Evolutionary conservation across 2,797 vertebrate genomes (phyloP), one percentile per base, ranked within the genome.

Genomic region (Cyprinella venusta): DNA sequence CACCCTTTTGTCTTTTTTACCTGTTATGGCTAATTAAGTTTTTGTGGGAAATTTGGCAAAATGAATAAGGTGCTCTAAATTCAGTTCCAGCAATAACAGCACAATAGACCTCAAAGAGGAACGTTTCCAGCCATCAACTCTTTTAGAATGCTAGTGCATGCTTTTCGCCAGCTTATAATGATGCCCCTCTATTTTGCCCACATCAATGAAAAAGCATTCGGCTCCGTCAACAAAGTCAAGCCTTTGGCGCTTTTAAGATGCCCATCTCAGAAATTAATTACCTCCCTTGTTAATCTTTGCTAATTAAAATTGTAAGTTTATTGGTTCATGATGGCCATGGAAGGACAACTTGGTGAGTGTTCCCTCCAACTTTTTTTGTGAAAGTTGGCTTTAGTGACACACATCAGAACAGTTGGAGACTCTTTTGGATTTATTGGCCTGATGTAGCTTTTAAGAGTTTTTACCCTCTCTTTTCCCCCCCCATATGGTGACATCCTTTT

Each of bases 181-280:
- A 83, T 86, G 87, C 85, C 83, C 76, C 74, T 71, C 70, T 81
- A 76, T 76, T 76, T 78, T 77, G 76, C 83, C 81, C 81, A 83
- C 85, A 76, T 86, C 85, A 86, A 80, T 86, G 71, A 69, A 85
- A 88, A 85, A 76, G 79, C 83, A 83, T 89, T 87, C 83, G 76
- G 79, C 86, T 84, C 82, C 85, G 76, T 87, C 89, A 89, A 87
- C 87, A 90, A 88, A 90, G 86, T 87, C 69, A 33, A 79, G 88
- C 90, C 85, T 70, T 67, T 19, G 84, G 88, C 84, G 33, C 75
- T 84, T 88, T 80, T 81, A 87, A 89, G 87, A 89, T 90, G 88
- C 86, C 86, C 87, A 90, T 88, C 89, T 86, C 82, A 85, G 85
- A 89, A 88, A 90, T 90, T 88, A 90, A 90, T 90, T 88, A 87